Evolutionary conservation across 2,888 invertebrate genomes (phyloP).

Genomic region (Pachymerium ferrugineum): DNA sequence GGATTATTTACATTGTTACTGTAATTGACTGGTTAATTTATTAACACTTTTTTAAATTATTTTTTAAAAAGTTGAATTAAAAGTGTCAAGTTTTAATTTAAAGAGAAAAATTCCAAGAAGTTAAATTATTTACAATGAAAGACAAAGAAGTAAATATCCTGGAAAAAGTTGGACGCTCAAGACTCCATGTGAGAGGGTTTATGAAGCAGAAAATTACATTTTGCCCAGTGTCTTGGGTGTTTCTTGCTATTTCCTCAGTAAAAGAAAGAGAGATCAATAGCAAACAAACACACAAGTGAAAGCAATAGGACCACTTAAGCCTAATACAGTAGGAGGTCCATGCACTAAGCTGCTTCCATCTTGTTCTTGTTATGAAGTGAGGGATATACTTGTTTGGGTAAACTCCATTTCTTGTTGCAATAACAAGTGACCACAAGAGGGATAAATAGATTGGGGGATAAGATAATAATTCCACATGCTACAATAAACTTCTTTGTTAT

Average conservation of each 20-base stretch:
- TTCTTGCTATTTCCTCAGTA: constrained; percentile 14
- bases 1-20: constrained; percentile 10
- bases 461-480: not conserved
- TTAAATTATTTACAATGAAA: not conserved
- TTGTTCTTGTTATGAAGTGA: constrained; percentile 27
- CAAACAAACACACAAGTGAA: constrained; percentile 25
- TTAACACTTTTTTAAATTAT: too few relatives aligned
- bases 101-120: too few relatives aligned
- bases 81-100: too few relatives aligned
- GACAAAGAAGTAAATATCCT: constrained; percentile 10
- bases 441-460: constrained; percentile 3
- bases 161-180: not conserved
- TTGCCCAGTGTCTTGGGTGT: constrained; percentile 19
- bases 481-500: not conserved
- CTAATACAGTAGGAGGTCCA: constrained; percentile 20
- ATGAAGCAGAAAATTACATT: constrained; percentile 27
- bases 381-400: constrained; percentile 22
- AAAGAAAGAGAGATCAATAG: constrained; percentile 20
- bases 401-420: constrained; percentile 23
- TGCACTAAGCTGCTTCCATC: constrained; percentile 18
- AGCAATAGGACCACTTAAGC: constrained; percentile 27
- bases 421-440: constrained; percentile 22
- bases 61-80: too few relatives aligned
- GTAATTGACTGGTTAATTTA: too few relatives aligned
- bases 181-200: not conserved